Evolutionary conservation across 2,797 vertebrate genomes (phyloP), one percentile per base, ranked within the genome.

Genomic region (Sebastes baramenuke): DNA sequence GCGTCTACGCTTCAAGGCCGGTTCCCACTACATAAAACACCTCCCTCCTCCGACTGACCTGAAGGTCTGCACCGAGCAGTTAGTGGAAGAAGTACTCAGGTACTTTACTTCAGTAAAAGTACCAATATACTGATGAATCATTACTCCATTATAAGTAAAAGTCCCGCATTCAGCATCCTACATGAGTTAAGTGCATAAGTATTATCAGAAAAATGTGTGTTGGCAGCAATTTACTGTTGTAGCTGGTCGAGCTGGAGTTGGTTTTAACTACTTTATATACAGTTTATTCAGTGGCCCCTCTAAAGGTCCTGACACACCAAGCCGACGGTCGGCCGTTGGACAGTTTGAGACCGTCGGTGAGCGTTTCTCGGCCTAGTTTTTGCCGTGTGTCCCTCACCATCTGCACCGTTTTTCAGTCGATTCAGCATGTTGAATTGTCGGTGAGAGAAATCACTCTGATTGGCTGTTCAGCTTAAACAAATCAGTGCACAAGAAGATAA

Each of bases 1-100:
- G 85, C 4, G 88, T 92, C 93, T 94, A 42, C 8, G 4, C 75
- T 83, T 89, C 89, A 87, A 90, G 92, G 91, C 62, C 81, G 59
- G 72, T 90, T 93, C 89, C 89, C 87, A 93, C 78, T 84, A 58
- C 12, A 34, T 64, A n/a, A 84, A 88, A 74, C 75, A 68, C 68
- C 84, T 77, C 71, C 65, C 22, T 66, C 58, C 56, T 49, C 27
- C 3, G 18, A 60, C 38, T 20, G 67, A 80, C 79, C 78, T 65
- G n/a, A 56, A 82, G 66, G 7, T 77, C 77, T 85, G 72, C 9
- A 20, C 59, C 1, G 11, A 29, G 61, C 60, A 12, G 70, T 2
- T 13, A 14, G 7, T 14, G 34, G 11, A 59, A 22, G 1, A 74
- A 66, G 32, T 29, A 24, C 8, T 34, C 5, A 6, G 6, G 1